Base-by-base conservation (phyloP, 2,888 invertebrate species). In the Leucophenga maculata region DNA sequence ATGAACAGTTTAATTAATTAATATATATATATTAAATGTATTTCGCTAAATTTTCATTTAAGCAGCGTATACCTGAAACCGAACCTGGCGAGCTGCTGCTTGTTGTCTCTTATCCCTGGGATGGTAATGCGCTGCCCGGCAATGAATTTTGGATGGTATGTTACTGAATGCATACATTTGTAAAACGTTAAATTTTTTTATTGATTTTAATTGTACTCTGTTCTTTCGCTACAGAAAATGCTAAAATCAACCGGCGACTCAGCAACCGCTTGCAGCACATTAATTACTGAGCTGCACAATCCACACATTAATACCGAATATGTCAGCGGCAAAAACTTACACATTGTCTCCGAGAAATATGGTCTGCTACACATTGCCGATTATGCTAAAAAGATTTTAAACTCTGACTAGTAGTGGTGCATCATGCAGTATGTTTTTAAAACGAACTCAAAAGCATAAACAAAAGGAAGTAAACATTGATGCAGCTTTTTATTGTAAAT, bases 61-160 rank as follows among this genome's bases (percentile, higher is more conserved):
- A 20, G 1, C 16, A 18, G 22, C 20, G 26, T 65, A 6, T 70
- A 26, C 6, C 13, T 0, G 11, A 26, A 0, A 90, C 89, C 0
- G 76, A 48, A 87, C 87, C 70, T 84, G 71, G 82, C 20, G 89
- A 90, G 68, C 90, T 90, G 73, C 82, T 91, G 11, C 86, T 93
- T 16, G 90, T 93, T 0, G 91, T 93, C 39, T 93, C 92, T 0
- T 94, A 93, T 79, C 92, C 94, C 0, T 93, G 93, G 92, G 93
- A 94, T 81, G 92, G 93, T 8, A 94, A 94, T 80, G 91, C 93
- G 0, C 89, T 93, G 69, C 93, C 94, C 0, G 94, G 93, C 57
- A 94, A 94, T 77, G 94, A 94, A 80, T 94, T 92, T 84, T 94
- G 94, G 94, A 85, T 86, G 76, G 91, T 90, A 68, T 87, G 73